These are phyloP conservation scores for Hemitrygon akajei DNA, from an alignment of 2,797 vertebrate genomes.

Conservation along the genomic window DNA sequence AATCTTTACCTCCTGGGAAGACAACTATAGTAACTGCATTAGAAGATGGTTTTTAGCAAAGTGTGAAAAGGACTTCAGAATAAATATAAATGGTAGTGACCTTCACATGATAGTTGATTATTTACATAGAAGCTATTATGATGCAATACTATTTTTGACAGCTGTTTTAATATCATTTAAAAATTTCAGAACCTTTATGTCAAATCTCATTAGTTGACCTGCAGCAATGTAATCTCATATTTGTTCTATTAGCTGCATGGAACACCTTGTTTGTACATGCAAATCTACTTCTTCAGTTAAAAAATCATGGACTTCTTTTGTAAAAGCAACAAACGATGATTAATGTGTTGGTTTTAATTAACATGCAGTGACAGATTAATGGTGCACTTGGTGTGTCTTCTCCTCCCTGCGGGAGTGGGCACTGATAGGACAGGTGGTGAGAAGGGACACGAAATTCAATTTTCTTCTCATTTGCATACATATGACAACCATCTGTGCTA, in stretches of 20 bases:
- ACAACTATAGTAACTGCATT: not conserved
- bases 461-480: conserved; percentile 97
- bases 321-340: conserved; percentile 75
- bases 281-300: not conserved
- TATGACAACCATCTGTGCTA: conserved; percentile 99
- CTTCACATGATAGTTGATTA: not conserved
- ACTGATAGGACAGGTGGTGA: conserved; percentile 86
- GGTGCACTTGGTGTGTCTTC: conserved; percentile 53
- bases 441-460: conserved; percentile 83
- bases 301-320: conserved; percentile 45
- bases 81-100: not conserved
- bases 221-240: not conserved
- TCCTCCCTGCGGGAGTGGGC: conserved; percentile 59
- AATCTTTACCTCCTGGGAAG: not conserved
- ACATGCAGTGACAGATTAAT: conserved; percentile 72
- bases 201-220: conserved; percentile 27
- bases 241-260: conserved; percentile 23
- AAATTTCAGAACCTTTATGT: not conserved
- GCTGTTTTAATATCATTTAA: conserved; percentile 26
- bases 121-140: not conserved
- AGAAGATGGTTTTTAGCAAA: not conserved
- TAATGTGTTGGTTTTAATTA: conserved; percentile 81
- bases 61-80: not conserved
- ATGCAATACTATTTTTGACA: not conserved
- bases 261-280: conserved; percentile 6